A percentile compares a stretch with the other conserved stretches of the same genome.
These are phyloP conservation scores for Neoniphon sammara DNA, from an alignment of 2,797 vertebrate genomes.

Conservation along the genomic window DNA sequence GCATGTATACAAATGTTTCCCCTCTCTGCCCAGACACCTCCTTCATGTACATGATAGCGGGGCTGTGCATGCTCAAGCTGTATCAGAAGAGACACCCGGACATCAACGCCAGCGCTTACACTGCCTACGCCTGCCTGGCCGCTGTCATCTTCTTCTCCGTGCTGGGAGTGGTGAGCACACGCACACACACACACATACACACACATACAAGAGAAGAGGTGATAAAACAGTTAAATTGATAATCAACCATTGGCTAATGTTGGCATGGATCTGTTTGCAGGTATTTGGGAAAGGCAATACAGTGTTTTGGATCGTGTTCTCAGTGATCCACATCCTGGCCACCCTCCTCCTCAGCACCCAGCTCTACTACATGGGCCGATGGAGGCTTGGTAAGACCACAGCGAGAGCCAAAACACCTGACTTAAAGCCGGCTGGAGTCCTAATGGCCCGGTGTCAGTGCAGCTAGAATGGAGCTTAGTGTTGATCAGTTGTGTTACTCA, in stretches of 20 bases:
- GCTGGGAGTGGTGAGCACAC: constrained; percentile 90
- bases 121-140: constrained; percentile 95
- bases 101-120: constrained; percentile 97
- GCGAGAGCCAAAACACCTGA: neutral
- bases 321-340: constrained; percentile 93
- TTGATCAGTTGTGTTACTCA: too few relatives aligned
- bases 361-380: constrained; percentile 98
- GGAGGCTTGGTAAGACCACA: constrained; percentile 84
- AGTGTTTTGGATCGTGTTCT: constrained; percentile 94
- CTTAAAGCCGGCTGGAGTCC: neutral
- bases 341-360: constrained; percentile 96
- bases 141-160: constrained; percentile 97
- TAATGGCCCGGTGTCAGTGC: neutral
- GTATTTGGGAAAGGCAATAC: constrained; percentile 94
- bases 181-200: neutral
- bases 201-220: neutral
- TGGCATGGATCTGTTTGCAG: constrained; percentile 68
- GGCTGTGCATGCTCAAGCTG: constrained; percentile 96
- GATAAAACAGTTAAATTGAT: too few relatives aligned
- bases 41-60: constrained; percentile 99
- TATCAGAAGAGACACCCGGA: constrained; percentile 98
- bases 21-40: constrained; percentile 88
- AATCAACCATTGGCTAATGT: constrained; percentile 1
- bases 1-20: neutral
- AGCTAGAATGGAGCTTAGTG: too few relatives aligned